Base-by-base conservation (phyloP, 2,113 vertebrate genomes). In the Toxotes chatareus region DNA sequence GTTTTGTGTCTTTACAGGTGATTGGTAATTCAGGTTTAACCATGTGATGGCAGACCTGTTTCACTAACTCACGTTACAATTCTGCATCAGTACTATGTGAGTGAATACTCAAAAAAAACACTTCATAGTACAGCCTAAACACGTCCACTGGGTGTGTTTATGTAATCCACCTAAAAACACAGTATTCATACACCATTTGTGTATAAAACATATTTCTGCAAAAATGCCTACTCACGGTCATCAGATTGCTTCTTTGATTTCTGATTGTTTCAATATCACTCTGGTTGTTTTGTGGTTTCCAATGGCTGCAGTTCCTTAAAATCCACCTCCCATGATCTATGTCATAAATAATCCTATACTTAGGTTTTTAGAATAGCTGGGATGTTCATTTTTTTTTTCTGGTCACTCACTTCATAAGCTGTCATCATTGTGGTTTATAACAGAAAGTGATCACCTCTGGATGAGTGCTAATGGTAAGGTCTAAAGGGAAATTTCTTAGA, bases 1-100 rank as follows among this genome's bases (percentile, higher is more conserved):
- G 16, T 61, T 59, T 67, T 34, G 32, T 67, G 34, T 51, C 44
- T 60, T 60, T 23, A 31, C 19, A 27, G 64, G 32, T 64, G 21
- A 76, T 21, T 4, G 17, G 47, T 62, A 16, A 65, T 71, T 86
- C 76, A 77, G 51, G 53, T 73, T 78, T 53, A 73, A 79, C 34
- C 4, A 11, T n/a, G 31, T n/a, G 11, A 69, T 74, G 70, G 69
- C 79, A 66, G 71, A 80, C 77, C 78, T 69, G 23, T 69, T 83
- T 46, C 79, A 79, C 51, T 27, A 31, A 17, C 46, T 23, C n/a
- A 13, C 1, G n/a, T 36, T 47, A 31, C 31, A 75, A 46, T 44
- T 68, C 38, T 47, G 47, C 53, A 83, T 12, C 21, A 44, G 4
- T 19, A 49, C 46, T 59, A 79, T 64, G 56, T 72, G 23, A 5